These are phyloP conservation scores for Acanthopagrus latus DNA, from an alignment of 2,797 vertebrate species.

Conservation along the genomic window DNA sequence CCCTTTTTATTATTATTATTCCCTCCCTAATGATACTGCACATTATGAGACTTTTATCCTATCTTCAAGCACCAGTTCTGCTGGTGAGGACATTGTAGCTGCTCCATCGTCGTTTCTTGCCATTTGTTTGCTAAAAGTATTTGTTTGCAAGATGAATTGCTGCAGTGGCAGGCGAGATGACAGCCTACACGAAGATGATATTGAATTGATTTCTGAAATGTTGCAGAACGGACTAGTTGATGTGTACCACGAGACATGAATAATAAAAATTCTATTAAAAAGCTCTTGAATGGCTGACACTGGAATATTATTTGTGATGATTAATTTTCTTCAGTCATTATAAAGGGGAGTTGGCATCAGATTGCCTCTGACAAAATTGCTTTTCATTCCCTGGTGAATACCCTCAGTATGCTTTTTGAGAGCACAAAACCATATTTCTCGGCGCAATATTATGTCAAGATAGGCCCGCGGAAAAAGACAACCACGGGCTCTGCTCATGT, in stretches of 20 bases:
- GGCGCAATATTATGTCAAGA: conserved; percentile 81
- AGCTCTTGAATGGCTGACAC: conserved; percentile 94
- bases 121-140: conserved; percentile 89
- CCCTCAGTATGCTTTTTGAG: conserved; percentile 83
- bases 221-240: conserved; percentile 92
- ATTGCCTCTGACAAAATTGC: conserved; percentile 94
- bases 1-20: conserved; percentile 73
- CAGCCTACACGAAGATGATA: conserved; percentile 92
- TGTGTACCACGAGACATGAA: conserved; percentile 93
- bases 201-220: conserved; percentile 96
- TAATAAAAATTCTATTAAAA: conserved; percentile 99
- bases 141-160: conserved; percentile 91
- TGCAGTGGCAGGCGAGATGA: conserved; percentile 85
- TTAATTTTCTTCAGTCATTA: conserved; percentile 98
- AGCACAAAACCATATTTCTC: conserved; percentile 84
- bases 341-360: conserved; percentile 94
- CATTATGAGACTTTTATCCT: conserved; percentile 79
- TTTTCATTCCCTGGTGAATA: conserved; percentile 95
- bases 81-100: conserved; percentile 73
- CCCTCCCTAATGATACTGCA: conserved; percentile 74
- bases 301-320: conserved; percentile 96
- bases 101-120: conserved; percentile 72
- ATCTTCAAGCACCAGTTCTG: conserved; percentile 71
- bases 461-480: conserved; percentile 72
- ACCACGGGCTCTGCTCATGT: conserved; percentile 60